Evolutionary conservation across 2,113 vertebrate genomes (phyloP).

Genomic region (Bufo gargarizans): DNA sequence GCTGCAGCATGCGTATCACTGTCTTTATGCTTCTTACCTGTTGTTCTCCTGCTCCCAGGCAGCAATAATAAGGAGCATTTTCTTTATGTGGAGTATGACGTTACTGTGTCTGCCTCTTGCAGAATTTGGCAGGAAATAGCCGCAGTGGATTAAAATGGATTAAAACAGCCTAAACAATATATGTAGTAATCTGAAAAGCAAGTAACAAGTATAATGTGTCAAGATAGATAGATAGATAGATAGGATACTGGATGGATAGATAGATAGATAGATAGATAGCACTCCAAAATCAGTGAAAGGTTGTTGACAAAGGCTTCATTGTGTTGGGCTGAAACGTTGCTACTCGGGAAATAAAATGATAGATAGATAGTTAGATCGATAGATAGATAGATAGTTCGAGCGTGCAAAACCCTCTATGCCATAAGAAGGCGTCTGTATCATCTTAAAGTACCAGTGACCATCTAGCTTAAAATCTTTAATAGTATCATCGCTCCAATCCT

Average conservation of each 20-base stretch:
- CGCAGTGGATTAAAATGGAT: background rate
- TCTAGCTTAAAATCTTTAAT: too few relatives aligned
- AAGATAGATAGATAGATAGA: background rate
- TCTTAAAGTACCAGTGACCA: too few relatives aligned
- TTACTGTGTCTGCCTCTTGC: background rate
- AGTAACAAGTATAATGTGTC: background rate
- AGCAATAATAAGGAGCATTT: background rate
- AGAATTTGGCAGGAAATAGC: constrained; percentile 6
- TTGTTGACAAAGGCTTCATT: too few relatives aligned
- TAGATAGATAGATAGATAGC: too few relatives aligned
- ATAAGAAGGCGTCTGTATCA: too few relatives aligned
- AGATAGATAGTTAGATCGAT: too few relatives aligned
- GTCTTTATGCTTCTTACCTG: background rate
- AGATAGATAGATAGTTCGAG: too few relatives aligned
- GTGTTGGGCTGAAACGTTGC: too few relatives aligned
- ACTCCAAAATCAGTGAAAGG: too few relatives aligned
- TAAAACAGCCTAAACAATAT: background rate
- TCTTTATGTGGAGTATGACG: background rate
- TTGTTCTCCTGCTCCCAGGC: background rate
- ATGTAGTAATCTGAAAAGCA: background rate
- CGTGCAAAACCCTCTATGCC: too few relatives aligned
- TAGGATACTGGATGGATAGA: background rate
- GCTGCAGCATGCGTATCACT: background rate
- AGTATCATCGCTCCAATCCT: too few relatives aligned
- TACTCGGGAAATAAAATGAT: background rate